Evolutionary conservation across 2,888 invertebrate species (phyloP).

Genomic region (Polyommatus iphigenia): DNA sequence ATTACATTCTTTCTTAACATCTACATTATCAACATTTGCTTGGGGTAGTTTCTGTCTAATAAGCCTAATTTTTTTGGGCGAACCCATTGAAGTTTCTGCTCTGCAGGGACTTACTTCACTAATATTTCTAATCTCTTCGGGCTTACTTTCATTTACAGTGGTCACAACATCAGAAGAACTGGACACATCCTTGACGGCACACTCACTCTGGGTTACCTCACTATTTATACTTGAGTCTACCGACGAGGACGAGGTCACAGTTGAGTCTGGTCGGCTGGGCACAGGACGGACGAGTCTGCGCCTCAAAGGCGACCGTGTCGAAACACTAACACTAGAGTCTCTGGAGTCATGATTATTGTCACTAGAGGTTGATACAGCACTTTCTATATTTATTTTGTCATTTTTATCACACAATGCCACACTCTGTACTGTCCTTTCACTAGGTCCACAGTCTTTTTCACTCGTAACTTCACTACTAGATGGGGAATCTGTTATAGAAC

Average conservation of each 20-base stretch:
- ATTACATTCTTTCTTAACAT: constrained; percentile 45
- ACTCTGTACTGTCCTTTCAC: constrained; percentile 69
- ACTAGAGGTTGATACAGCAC: constrained; percentile 74
- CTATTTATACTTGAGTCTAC: constrained; percentile 61
- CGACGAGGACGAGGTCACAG: constrained; percentile 74
- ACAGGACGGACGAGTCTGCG: constrained; percentile 68
- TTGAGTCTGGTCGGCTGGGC: constrained; percentile 67
- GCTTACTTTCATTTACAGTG: constrained; percentile 61
- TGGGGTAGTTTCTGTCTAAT: constrained; percentile 67
- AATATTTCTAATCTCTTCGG: constrained; percentile 71
- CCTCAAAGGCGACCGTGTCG: constrained; percentile 60
- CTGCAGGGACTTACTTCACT: constrained; percentile 75
- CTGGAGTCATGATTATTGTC: constrained; percentile 68
- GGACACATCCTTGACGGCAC: constrained; percentile 70
- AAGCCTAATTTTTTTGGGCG: constrained; percentile 73
- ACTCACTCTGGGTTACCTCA: constrained; percentile 55
- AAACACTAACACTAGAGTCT: constrained; percentile 39
- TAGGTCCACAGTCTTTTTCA: constrained; percentile 54
- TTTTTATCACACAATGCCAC: constrained; percentile 70
- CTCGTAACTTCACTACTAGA: constrained; percentile 63
- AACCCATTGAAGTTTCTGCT: constrained; percentile 72
- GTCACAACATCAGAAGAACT: constrained; percentile 73
- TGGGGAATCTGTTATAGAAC: constrained; percentile 48
- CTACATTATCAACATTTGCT: constrained; percentile 45
- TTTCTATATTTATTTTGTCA: constrained; percentile 71